Base-by-base conservation (phyloP, 2,888 invertebrate species). In the Melinaea marsaeus region DNA sequence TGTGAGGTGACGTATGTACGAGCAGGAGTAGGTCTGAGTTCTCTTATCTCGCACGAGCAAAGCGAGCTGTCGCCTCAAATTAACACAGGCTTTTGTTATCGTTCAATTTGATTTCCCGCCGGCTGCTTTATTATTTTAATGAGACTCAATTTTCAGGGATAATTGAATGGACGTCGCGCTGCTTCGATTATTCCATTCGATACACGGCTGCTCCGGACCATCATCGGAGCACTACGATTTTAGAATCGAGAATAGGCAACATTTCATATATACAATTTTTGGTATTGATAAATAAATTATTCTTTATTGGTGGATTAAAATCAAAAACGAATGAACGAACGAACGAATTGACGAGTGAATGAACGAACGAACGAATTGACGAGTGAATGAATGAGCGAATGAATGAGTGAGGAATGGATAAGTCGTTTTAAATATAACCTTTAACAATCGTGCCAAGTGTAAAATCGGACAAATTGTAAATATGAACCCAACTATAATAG, bases 51-150 rank as follows among this genome's bases (percentile, higher is more conserved):
- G 72, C 68, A 72, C 67, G 72, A 65, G 72, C 76, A 74, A 77
- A 80, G 75, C 74, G 72, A 77, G 74, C 76, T 80, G 84, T 84
- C 83, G 78, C 79, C 73, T 80, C 81, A 82, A 83, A 86, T 88
- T 86, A 88, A 84, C 80, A 83, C 81, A 79, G 80, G 84, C 85
- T 85, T 84, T 86, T 90, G 90, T 90, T 90, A 85, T 90, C 87
- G 88, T 90, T 90, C 86, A 90, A 90, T 90, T 90, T 88, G 87
- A 85, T 81, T 85, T 76, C 72, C 87, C 84, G 82, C 80, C 72
- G 87, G 88, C 83, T 86, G 85, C 89, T 90, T 89, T 89, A 89
- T 89, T 90, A 90, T 90, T 90, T 89, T 89, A 90, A 90, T 90
- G 89, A 90, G 89, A 85, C 74, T 84, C 88, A 85, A 88, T 90